Evolutionary conservation across 2,797 vertebrate species (phyloP).

Genomic region (Crax fasciolata): DNA sequence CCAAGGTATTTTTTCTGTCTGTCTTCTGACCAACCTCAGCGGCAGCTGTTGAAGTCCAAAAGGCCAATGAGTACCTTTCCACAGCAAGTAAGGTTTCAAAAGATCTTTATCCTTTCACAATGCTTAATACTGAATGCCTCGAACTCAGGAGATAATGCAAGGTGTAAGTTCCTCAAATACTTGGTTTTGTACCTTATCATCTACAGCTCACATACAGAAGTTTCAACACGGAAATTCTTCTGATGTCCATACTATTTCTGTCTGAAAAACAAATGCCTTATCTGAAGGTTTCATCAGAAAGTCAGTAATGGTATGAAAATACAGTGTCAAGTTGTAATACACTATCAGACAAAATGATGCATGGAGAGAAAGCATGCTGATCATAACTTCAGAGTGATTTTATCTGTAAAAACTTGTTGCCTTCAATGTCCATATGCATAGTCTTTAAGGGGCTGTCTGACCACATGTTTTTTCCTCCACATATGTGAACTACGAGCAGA

Average conservation of each 20-base stretch:
- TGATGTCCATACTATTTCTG: neutral
- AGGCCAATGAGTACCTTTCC: neutral
- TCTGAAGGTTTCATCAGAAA: neutral
- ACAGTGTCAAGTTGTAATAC: neutral
- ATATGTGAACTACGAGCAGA: neutral
- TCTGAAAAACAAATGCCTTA: neutral
- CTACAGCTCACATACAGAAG: neutral
- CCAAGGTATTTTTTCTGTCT: neutral
- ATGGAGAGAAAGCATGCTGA: neutral
- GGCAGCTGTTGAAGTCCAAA: neutral
- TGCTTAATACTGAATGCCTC: neutral
- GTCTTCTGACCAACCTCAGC: constrained; percentile 5
- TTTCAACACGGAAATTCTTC: neutral
- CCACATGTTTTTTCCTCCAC: constrained; percentile 11
- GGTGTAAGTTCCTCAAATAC: neutral
- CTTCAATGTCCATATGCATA: neutral
- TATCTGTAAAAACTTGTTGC: neutral
- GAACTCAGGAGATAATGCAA: neutral
- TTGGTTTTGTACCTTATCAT: neutral
- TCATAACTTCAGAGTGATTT: neutral
- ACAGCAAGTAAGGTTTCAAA: neutral
- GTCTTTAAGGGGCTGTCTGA: neutral
- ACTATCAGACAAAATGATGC: neutral
- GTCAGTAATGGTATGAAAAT: neutral
- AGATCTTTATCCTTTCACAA: neutral